Conservation (phyloP, 2,797 vertebrate species). For the Graptemys geographica region DNA sequence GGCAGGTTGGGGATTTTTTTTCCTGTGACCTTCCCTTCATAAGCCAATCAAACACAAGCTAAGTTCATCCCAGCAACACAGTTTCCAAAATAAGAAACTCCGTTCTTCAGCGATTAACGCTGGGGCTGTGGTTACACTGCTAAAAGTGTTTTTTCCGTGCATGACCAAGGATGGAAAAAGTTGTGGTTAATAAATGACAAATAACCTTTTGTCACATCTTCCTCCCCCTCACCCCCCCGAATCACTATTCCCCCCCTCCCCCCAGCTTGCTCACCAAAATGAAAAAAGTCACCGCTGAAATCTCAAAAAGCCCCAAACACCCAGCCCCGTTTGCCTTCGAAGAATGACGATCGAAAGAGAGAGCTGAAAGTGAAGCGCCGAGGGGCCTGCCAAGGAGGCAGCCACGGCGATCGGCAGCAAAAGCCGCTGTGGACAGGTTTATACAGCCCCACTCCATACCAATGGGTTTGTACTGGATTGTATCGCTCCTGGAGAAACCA, state of each 20-base stretch:
- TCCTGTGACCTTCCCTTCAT: background rate
- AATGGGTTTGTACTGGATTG: background rate
- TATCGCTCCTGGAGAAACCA: background rate
- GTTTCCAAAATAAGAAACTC: conserved; percentile 78
- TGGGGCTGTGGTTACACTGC: conserved; percentile 55
- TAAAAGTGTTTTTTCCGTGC: conserved; percentile 74
- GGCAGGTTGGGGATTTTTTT: background rate
- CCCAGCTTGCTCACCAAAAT: background rate
- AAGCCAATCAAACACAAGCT: background rate
- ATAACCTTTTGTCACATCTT: conserved; percentile 67
- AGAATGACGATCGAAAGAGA: conserved; percentile 71
- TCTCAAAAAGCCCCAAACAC: conserved; percentile 2
- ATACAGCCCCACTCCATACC: background rate
- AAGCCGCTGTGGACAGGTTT: background rate
- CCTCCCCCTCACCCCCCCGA: background rate
- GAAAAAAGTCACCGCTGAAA: conserved; percentile 35
- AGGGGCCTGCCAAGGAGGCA: background rate
- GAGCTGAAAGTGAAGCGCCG: background rate
- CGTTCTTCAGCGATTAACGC: conserved; percentile 66
- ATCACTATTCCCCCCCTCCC: background rate
- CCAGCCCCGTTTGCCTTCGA: conserved; percentile 72
- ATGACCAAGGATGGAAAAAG: conserved; percentile 79
- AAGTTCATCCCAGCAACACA: conserved; percentile 58
- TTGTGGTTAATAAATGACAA: conserved; percentile 79
- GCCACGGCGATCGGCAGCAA: fast-evolving